Evolutionary conservation across 2,113 vertebrate species (phyloP).

Genomic region (Cepphus grylle): DNA sequence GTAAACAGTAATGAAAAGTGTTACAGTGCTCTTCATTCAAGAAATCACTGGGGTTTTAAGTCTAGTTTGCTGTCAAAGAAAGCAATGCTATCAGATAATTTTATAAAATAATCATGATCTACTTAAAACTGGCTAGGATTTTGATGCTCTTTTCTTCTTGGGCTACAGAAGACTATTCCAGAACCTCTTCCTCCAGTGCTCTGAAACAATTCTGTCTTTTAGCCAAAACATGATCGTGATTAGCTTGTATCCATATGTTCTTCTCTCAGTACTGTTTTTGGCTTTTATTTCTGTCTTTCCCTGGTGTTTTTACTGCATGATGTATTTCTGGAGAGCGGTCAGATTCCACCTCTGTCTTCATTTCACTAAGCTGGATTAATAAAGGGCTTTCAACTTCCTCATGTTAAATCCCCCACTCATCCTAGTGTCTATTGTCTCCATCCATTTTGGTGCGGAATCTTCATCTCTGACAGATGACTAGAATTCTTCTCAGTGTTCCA

Average conservation of each 20-base stretch:
- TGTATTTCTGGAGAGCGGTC: background rate
- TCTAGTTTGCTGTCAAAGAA: background rate
- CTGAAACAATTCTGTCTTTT: background rate
- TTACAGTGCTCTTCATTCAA: background rate
- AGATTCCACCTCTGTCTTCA: background rate
- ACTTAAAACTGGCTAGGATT: background rate
- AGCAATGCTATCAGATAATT: background rate
- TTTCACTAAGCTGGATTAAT: background rate
- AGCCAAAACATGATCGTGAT: background rate
- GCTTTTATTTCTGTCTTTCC: background rate
- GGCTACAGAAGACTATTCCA: background rate
- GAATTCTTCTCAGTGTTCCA: background rate
- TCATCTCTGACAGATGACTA: background rate
- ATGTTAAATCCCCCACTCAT: background rate
- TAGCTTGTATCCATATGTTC: background rate
- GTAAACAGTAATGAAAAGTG: background rate
- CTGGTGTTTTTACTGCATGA: background rate
- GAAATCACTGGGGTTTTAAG: background rate
- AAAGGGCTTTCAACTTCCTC: background rate
- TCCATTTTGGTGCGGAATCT: background rate
- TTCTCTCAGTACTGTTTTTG: background rate
- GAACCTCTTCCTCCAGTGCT: background rate
- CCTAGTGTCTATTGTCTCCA: background rate
- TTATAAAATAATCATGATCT: background rate
- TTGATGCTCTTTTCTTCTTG: background rate